Evolutionary conservation across 2,113 vertebrate species (phyloP).

Genomic region (Antechinus stuartii): DNA sequence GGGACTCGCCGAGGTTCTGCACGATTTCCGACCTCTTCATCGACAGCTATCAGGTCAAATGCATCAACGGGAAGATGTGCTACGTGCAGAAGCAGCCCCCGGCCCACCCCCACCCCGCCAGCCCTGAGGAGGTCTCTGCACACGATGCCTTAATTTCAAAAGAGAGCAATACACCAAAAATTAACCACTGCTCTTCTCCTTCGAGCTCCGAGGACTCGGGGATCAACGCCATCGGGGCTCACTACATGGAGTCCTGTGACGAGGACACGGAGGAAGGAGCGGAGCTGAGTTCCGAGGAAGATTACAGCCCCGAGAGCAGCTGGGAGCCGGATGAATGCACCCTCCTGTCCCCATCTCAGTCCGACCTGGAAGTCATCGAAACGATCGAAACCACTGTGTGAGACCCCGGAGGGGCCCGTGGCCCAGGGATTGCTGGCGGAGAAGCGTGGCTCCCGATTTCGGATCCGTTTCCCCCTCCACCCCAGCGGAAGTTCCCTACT

Average conservation of each 20-base stretch:
- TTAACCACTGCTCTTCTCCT: slow-evolving; percentile 95
- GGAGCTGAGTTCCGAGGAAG: slow-evolving; percentile 91
- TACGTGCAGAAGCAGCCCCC: slow-evolving; percentile 94
- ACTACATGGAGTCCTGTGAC: slow-evolving; percentile 95
- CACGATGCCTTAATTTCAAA: slow-evolving; percentile 84
- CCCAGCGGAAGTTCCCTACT: slow-evolving; percentile 74
- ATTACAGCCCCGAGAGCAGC: slow-evolving; percentile 94
- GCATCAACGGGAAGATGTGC: slow-evolving; percentile 99
- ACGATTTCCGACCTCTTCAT: slow-evolving; percentile 96
- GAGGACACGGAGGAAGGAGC: slow-evolving; percentile 93
- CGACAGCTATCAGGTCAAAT: slow-evolving; percentile 97
- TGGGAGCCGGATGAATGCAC: slow-evolving; percentile 96
- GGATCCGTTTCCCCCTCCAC: slow-evolving; percentile 73
- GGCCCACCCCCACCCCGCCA: slow-evolving; percentile 72
- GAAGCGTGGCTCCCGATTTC: slow-evolving; percentile 77
- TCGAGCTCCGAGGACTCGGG: slow-evolving; percentile 98
- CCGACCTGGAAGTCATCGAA: slow-evolving; percentile 97
- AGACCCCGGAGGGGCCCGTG: slow-evolving; percentile 26
- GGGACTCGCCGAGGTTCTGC: slow-evolving; percentile 94
- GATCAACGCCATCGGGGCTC: slow-evolving; percentile 94
- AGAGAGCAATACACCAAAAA: slow-evolving; percentile 91
- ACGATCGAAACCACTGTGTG: slow-evolving; percentile 99
- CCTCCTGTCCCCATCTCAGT: slow-evolving; percentile 94
- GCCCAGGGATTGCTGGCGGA: slow-evolving; percentile 70
- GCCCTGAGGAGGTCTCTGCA: slow-evolving; percentile 79